Evolutionary conservation across 2,888 invertebrate species (phyloP).

Genomic region (Acholoe squamosa): DNA sequence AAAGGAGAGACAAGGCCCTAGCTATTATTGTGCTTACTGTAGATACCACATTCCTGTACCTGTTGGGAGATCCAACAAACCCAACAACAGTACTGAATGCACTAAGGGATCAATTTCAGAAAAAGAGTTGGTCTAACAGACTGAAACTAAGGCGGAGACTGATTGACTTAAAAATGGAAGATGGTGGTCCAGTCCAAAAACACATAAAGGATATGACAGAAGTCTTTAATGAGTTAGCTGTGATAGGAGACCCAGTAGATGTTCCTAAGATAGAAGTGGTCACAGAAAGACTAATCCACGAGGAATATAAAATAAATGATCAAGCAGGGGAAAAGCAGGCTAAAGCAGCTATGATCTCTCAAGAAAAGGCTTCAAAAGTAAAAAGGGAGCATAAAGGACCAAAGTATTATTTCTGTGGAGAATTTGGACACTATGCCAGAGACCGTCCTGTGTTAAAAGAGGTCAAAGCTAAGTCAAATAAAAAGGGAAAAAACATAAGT

Average conservation of each 20-base stretch:
- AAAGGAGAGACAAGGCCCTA: too few species aligned
- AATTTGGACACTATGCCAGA: conserved; percentile 41
- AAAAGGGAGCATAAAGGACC: conserved; percentile 15
- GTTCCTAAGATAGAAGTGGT: conserved; percentile 48
- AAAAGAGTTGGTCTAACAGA: conserved; percentile 60
- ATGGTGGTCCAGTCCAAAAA: conserved; percentile 45
- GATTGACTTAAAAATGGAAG: conserved; percentile 6
- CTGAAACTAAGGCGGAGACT: conserved; percentile 45
- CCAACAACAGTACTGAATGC: conserved; percentile 28
- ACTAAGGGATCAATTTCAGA: conserved; percentile 60
- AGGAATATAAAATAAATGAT: conserved; percentile 41
- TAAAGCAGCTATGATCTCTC: neutral
- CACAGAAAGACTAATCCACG: conserved; percentile 40
- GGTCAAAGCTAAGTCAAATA: neutral
- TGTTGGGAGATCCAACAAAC: conserved; percentile 55
- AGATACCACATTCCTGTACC: conserved; percentile 51
- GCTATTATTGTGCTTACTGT: conserved; percentile 57
- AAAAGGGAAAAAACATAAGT: neutral
- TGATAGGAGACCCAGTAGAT: conserved; percentile 44
- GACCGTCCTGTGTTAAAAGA: conserved; percentile 38
- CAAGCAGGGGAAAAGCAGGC: neutral
- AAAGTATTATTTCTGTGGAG: conserved; percentile 12
- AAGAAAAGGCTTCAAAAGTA: too few species aligned
- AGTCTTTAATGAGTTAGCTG: conserved; percentile 48
- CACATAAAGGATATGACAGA: conserved; percentile 57